phyloP scores from a whole-genome alignment of 2,113 vertebrate species.

The Connochaetes taurinus region DNA sequence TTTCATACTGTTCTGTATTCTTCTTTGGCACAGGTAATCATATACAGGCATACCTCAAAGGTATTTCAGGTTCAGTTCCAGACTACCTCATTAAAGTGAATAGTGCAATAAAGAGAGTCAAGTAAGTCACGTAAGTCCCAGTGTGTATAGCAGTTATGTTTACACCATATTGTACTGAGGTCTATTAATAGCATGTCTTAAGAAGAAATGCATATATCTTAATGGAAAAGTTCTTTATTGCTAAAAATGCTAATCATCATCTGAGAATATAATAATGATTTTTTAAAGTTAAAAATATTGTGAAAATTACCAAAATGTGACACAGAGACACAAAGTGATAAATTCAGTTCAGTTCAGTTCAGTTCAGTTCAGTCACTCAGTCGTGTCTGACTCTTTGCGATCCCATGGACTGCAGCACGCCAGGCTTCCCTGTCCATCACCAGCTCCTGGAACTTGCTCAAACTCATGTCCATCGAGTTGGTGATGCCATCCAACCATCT shows the following conservation, averaged over 20 bases:
- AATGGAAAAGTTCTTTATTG: not conserved
- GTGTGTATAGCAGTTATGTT: not conserved
- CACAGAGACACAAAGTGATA: not conserved
- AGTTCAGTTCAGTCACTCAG: not conserved
- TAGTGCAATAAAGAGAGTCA: not conserved
- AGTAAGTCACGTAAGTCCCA: not conserved
- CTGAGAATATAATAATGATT: not conserved
- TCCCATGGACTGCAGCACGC: not conserved
- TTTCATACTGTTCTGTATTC: not conserved
- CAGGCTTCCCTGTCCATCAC: not conserved
- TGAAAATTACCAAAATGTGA: not conserved
- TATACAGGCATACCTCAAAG: not conserved
- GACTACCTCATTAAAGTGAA: not conserved
- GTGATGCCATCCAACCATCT: not conserved
- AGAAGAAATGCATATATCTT: not conserved
- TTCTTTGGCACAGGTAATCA: not conserved
- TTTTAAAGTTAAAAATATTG: not conserved
- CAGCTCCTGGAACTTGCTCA: not conserved
- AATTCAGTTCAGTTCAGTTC: not conserved
- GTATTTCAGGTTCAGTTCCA: not conserved
- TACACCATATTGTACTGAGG: not conserved
- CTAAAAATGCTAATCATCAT: not conserved
- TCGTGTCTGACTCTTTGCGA: not conserved
- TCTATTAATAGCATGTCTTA: not conserved
- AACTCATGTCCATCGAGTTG: not conserved